phyloP scores from a whole-genome alignment of 2,797 vertebrate species.

The Onychomys torridus region DNA sequence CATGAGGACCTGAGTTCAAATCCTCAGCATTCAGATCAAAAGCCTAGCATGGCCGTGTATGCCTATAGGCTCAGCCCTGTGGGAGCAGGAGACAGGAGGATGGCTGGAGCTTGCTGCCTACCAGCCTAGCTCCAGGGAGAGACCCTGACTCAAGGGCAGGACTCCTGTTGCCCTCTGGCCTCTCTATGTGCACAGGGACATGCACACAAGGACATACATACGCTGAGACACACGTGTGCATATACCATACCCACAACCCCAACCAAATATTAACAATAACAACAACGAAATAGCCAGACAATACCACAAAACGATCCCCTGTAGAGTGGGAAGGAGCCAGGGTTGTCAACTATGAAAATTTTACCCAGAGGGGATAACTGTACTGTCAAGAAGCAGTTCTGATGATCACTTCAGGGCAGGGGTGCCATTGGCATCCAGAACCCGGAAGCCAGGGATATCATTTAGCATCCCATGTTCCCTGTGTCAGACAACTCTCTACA shows the following conservation, averaged over 20 bases:
- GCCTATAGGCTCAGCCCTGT: neutral
- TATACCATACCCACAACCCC: neutral
- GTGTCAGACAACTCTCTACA: neutral
- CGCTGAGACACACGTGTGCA: neutral
- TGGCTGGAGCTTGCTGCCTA: neutral
- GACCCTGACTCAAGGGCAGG: neutral
- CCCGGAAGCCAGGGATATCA: neutral
- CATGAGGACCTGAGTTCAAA: neutral
- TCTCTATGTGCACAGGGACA: neutral
- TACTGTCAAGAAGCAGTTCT: neutral
- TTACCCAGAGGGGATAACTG: neutral
- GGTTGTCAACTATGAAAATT: neutral
- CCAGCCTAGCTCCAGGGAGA: neutral
- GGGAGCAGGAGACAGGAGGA: no score
- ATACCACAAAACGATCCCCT: neutral
- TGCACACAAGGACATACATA: neutral
- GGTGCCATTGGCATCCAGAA: neutral
- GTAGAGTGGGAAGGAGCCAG: neutral
- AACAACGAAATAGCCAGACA: neutral
- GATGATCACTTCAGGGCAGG: accelerated
- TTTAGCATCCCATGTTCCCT: neutral
- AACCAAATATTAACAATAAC: neutral
- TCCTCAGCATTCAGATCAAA: neutral
- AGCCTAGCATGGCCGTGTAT: no score
- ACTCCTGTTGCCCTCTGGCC: neutral